These are phyloP conservation scores for Brenthis hecate DNA, from an alignment of 2,888 invertebrate species.

Conservation along the genomic window DNA sequence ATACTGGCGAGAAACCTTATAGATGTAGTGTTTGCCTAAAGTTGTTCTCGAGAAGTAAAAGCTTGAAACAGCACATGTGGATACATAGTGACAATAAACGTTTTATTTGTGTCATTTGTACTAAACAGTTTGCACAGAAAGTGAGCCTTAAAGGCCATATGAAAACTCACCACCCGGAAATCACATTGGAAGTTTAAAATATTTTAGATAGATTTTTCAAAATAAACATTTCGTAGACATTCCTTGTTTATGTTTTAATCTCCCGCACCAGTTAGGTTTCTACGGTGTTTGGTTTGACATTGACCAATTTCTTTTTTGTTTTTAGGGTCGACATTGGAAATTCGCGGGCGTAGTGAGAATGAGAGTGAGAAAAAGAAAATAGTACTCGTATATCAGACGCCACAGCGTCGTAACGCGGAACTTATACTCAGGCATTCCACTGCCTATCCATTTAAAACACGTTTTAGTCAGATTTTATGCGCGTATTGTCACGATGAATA, in stretches of 20 bases:
- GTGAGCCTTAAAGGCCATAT: slow-evolving; percentile 64
- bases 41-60: slow-evolving; percentile 73
- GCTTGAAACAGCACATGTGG: slow-evolving; percentile 70
- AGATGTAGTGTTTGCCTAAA: slow-evolving; percentile 75
- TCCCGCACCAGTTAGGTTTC: slow-evolving; percentile 26
- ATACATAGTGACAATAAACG: slow-evolving; percentile 65
- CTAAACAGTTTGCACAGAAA: slow-evolving; percentile 69
- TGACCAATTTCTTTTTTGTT: slow-evolving; percentile 77
- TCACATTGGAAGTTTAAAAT: slow-evolving; percentile 35
- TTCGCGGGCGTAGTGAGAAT: slow-evolving; percentile 66
- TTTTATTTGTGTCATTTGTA: slow-evolving; percentile 61
- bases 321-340: slow-evolving; percentile 77
- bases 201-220: slow-evolving; percentile 18
- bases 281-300: slow-evolving; percentile 55
- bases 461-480: slow-evolving; percentile 72
- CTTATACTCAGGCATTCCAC: slow-evolving; percentile 68
- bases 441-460: slow-evolving; percentile 73
- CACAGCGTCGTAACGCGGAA: slow-evolving; percentile 74
- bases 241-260: slow-evolving; percentile 25
- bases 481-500: slow-evolving; percentile 71
- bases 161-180: slow-evolving; percentile 57
- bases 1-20: slow-evolving; percentile 74
- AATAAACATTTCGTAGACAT: slow-evolving; percentile 29
- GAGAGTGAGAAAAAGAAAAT: slow-evolving; percentile 73
- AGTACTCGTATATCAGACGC: slow-evolving; percentile 71